phyloP scores from a whole-genome alignment of 2,113 vertebrate genomes.

The Geococcyx californianus region DNA sequence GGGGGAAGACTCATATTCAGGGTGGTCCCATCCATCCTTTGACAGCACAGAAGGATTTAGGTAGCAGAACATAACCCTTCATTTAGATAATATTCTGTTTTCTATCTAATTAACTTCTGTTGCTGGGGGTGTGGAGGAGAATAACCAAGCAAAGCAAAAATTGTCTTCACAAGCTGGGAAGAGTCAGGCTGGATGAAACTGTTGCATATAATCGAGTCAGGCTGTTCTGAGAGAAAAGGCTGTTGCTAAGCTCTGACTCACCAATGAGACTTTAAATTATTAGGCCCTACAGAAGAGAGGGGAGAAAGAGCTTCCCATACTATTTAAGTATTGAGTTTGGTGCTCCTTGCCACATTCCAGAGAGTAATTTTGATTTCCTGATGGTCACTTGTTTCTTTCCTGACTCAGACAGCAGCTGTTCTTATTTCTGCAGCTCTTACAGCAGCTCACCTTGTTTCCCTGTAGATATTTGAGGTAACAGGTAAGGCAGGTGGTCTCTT shows the following conservation, averaged over 20 bases:
- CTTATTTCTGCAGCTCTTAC: background rate
- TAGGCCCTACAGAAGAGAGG: background rate
- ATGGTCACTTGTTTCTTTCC: background rate
- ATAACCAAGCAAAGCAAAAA: background rate
- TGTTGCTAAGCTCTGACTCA: background rate
- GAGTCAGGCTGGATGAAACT: background rate
- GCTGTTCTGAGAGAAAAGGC: background rate
- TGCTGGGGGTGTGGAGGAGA: background rate
- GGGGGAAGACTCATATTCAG: background rate
- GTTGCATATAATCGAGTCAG: fast-evolving
- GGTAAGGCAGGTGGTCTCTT: background rate
- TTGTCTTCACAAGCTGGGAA: background rate
- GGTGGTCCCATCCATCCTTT: background rate
- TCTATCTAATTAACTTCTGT: background rate
- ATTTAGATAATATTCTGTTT: background rate
- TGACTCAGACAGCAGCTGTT: background rate
- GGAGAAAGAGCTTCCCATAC: background rate
- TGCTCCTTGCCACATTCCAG: background rate
- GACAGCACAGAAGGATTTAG: background rate
- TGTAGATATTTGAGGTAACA: background rate
- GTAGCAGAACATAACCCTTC: background rate
- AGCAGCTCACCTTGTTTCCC: background rate
- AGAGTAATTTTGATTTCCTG: background rate
- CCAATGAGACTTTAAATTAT: background rate
- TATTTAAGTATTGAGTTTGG: background rate